Percentiles rank a stretch among this genome's conserved stretches.
Evolutionary conservation across 1,140 invertebrate genomes (phyloP).

Genomic region (Penaeus indicus): DNA sequence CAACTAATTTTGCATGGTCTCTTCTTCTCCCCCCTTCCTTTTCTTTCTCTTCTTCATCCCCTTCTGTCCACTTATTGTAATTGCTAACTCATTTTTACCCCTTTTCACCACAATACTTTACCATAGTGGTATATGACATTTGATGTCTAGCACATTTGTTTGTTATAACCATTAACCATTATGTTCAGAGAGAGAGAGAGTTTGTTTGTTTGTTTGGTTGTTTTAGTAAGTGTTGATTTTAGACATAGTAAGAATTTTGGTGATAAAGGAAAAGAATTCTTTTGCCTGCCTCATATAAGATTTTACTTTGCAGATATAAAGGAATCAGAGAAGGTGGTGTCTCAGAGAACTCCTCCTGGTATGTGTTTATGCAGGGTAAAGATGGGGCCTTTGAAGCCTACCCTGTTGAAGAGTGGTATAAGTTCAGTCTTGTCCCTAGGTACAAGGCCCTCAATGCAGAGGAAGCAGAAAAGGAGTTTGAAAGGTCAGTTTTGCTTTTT

Average conservation of each 20-base stretch:
- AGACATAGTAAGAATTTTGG: background rate
- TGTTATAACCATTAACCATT: too few species aligned
- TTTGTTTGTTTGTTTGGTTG: too few species aligned
- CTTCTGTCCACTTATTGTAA: too few species aligned
- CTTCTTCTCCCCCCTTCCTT: too few species aligned
- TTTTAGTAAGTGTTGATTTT: too few species aligned
- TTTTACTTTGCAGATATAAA: slow-evolving; percentile 77
- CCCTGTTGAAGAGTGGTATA: slow-evolving; percentile 94
- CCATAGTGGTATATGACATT: too few species aligned
- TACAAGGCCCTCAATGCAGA: slow-evolving; percentile 95
- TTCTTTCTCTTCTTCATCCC: too few species aligned
- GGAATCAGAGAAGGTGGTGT: slow-evolving; percentile 94
- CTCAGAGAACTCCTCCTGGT: slow-evolving; percentile 94
- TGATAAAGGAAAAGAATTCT: background rate
- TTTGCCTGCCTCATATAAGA: slow-evolving; percentile 35
- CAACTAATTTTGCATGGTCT: too few species aligned
- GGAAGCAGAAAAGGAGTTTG: slow-evolving; percentile 97
- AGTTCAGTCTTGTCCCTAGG: slow-evolving; percentile 88
- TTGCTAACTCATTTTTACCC: too few species aligned
- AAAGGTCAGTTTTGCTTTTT: slow-evolving; percentile 72
- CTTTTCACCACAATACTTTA: too few species aligned
- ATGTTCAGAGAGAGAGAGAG: too few species aligned
- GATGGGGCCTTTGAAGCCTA: slow-evolving; percentile 96
- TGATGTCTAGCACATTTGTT: too few species aligned
- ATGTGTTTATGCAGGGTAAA: slow-evolving; percentile 93